These are phyloP conservation scores for Eucriotettix oculatus DNA, from an alignment of 2,888 invertebrate species.

Conservation along the genomic window DNA sequence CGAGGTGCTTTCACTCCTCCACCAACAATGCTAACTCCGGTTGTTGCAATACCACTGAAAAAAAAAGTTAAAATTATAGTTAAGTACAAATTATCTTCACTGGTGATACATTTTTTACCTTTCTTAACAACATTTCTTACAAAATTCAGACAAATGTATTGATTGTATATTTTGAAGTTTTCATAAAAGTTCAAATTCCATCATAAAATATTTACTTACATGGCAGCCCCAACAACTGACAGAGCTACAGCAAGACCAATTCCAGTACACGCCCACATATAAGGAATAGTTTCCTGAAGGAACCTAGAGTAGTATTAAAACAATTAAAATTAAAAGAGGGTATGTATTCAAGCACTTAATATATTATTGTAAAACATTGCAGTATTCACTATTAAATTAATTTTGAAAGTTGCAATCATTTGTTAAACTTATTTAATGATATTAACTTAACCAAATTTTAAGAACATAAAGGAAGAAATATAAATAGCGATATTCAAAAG, in stretches of 20 bases:
- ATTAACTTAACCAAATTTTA: too few species aligned
- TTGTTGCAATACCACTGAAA: constrained; percentile 83
- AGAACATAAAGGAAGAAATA: too few species aligned
- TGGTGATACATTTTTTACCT: not conserved
- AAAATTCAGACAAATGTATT: not conserved
- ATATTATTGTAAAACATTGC: too few species aligned
- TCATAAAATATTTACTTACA: constrained; percentile 35
- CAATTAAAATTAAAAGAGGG: too few species aligned
- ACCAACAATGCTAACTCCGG: constrained; percentile 90
- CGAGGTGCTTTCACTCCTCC: constrained; percentile 97
- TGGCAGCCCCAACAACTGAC: constrained; percentile 93
- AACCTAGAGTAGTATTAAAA: constrained; percentile 34
- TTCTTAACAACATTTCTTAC: not conserved
- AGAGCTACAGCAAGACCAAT: constrained; percentile 85
- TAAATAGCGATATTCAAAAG: too few species aligned
- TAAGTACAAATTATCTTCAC: not conserved
- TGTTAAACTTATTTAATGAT: too few species aligned
- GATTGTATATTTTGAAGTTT: not conserved
- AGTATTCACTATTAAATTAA: too few species aligned
- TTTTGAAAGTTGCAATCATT: too few species aligned
- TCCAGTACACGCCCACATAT: constrained; percentile 92
- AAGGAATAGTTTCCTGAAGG: constrained; percentile 74
- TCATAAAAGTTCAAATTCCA: not conserved
- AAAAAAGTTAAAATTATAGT: not conserved
- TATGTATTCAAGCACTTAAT: too few species aligned